Evolutionary conservation across 2,113 vertebrate genomes (phyloP).

Genomic region (Danio rerio): DNA sequence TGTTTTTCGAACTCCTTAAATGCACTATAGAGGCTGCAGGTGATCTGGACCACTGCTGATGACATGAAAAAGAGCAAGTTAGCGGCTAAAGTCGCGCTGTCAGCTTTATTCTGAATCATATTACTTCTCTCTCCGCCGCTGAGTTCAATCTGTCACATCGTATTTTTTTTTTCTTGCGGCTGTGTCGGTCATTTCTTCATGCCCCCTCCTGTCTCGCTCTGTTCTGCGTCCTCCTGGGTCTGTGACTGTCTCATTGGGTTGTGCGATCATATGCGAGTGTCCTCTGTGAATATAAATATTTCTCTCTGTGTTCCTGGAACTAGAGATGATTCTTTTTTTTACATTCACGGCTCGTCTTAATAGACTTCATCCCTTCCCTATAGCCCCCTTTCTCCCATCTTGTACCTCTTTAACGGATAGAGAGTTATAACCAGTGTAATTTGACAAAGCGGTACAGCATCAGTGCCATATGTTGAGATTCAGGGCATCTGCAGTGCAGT

Average conservation of each 20-base stretch:
- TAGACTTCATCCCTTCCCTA: neutral
- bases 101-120: slow-evolving; percentile 22
- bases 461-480: slow-evolving; percentile 20
- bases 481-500: neutral
- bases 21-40: neutral
- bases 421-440: slow-evolving; percentile 1
- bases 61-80: slow-evolving; percentile 26
- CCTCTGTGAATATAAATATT: neutral
- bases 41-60: neutral
- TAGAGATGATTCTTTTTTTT: neutral
- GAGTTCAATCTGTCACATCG: neutral
- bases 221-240: neutral
- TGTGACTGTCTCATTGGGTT: no score
- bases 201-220: neutral
- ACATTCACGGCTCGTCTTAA: neutral
- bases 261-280: neutral
- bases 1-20: neutral
- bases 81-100: neutral
- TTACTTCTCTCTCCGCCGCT: neutral
- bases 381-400: neutral
- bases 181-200: neutral
- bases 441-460: slow-evolving; percentile 9
- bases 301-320: neutral
- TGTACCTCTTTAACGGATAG: neutral
- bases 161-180: slow-evolving; percentile 21